These are phyloP conservation scores for Echiichthys vipera DNA, from an alignment of 2,797 vertebrate species.

Conservation along the genomic window DNA sequence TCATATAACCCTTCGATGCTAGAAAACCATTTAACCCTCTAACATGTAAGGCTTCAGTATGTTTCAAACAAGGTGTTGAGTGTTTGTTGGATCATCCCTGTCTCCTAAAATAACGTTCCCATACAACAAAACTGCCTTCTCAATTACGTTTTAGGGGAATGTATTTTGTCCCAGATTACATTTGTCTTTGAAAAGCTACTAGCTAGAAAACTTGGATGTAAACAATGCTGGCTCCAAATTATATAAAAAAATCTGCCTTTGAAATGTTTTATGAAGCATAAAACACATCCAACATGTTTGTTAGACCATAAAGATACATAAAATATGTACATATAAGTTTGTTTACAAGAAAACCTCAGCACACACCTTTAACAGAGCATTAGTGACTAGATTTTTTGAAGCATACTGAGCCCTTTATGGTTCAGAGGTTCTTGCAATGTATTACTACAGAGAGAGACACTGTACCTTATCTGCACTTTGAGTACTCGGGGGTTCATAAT, in stretches of 20 bases:
- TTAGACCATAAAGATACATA: neutral
- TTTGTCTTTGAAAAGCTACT: too few species aligned
- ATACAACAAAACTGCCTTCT: too few species aligned
- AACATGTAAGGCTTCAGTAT: neutral
- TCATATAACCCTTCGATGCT: neutral
- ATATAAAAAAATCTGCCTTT: neutral
- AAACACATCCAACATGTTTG: neutral
- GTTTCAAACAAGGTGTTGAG: neutral
- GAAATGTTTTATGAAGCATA: neutral
- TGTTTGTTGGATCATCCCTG: neutral
- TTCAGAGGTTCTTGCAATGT: slow-evolving; percentile 3
- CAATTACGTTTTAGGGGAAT: too few species aligned
- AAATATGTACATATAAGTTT: neutral
- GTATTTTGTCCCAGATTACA: too few species aligned
- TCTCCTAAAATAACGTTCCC: too few species aligned
- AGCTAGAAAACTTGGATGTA: too few species aligned
- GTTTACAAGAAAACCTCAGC: neutral
- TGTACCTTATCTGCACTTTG: slow-evolving; percentile 10
- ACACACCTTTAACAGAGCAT: neutral
- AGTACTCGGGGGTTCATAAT: slow-evolving; percentile 19
- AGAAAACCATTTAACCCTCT: neutral
- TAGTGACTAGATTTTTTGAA: neutral
- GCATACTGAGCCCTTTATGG: neutral
- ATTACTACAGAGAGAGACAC: slow-evolving; percentile 15
- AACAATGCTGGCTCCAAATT: neutral